phyloP scores from a whole-genome alignment of 1,140 invertebrate species.

The Saccostrea glomerata region DNA sequence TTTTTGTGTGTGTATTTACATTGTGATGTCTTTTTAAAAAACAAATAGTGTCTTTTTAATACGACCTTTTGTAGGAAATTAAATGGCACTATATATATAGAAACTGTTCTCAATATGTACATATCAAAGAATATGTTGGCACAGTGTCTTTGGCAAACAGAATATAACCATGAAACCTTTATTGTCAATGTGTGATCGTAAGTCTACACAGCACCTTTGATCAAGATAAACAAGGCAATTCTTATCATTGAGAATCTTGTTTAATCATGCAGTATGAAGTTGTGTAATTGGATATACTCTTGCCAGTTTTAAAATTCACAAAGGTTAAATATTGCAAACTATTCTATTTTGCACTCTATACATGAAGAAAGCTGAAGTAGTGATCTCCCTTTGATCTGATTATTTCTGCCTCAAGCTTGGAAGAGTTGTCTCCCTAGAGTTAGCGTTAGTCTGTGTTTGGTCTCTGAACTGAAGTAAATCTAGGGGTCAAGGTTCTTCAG shows the following conservation, averaged over 20 bases:
- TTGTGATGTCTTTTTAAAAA: no score
- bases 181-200: not conserved
- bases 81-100: no score
- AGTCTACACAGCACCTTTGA: not conserved
- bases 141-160: not conserved
- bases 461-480: no score
- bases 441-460: no score
- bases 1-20: no score
- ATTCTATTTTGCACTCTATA: not conserved
- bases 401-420: not conserved
- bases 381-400: not conserved
- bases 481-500: no score
- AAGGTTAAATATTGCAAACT: not conserved
- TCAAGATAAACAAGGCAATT: not conserved
- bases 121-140: no score
- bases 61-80: no score
- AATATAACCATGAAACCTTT: not conserved
- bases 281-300: constrained; percentile 3
- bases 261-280: not conserved
- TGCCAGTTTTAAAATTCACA: not conserved
- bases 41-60: no score
- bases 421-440: not conserved
- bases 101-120: no score
- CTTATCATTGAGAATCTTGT: not conserved
- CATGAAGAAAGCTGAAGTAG: not conserved